Evolutionary conservation across 2,797 vertebrate species (phyloP).

Genomic region (Enteromius radiatus): DNA sequence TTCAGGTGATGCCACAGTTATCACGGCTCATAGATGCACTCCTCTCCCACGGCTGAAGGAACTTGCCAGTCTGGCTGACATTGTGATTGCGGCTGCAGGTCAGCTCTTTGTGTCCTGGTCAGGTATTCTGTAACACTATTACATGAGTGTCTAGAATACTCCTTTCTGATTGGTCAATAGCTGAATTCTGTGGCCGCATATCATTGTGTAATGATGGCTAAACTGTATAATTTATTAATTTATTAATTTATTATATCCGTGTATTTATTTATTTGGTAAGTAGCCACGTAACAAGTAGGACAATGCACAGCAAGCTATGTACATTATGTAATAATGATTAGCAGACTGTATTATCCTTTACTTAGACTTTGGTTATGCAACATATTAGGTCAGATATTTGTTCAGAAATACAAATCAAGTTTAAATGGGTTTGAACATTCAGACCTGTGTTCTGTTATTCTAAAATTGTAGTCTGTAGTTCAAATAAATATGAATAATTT

Average conservation of each 20-base stretch:
- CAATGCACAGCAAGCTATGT: not conserved
- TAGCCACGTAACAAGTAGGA: not conserved
- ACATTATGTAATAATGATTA: not conserved
- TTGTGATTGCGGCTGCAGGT: conserved; percentile 89
- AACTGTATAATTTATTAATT: not conserved
- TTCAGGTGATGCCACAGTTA: conserved; percentile 92
- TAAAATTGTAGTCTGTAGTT: not conserved
- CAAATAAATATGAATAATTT: not conserved
- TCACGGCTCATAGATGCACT: conserved; percentile 88
- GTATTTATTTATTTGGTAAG: not conserved
- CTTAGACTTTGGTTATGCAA: conserved; percentile 1
- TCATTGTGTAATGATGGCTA: not conserved
- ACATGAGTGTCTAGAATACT: not conserved
- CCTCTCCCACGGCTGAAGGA: conserved; percentile 85
- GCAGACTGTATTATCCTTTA: not conserved
- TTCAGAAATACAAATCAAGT: not conserved
- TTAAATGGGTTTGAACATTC: not conserved
- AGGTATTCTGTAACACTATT: conserved; percentile 39
- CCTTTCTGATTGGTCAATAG: not conserved
- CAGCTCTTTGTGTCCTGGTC: conserved; percentile 72
- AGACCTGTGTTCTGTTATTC: not conserved
- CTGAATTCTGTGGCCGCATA: not conserved
- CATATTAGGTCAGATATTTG: conserved; percentile 7
- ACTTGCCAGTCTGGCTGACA: conserved; percentile 83
- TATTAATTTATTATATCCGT: not conserved